Conservation (phyloP, 2,113 vertebrate species). For the Ciconia boyciana region DNA sequence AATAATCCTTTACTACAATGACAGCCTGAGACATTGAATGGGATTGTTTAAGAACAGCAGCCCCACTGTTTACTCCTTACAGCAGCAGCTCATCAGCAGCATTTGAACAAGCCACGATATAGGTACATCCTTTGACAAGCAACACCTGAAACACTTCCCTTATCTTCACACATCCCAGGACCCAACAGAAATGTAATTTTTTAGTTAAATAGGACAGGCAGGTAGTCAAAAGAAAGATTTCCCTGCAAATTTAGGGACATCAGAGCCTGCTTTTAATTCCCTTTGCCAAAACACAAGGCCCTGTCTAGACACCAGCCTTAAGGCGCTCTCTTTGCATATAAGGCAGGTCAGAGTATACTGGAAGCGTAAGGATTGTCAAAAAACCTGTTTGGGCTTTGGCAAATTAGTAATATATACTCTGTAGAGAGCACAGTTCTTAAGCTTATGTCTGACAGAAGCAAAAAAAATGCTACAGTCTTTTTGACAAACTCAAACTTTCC, state of each 20-base stretch:
- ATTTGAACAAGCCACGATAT: neutral
- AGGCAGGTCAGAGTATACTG: neutral
- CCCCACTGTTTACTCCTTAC: neutral
- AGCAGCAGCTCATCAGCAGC: neutral
- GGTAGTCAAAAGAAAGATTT: neutral
- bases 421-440: neutral
- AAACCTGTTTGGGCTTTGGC: slow-evolving; percentile 45
- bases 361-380: slow-evolving; percentile 14
- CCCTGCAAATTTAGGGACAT: neutral
- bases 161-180: neutral
- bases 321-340: slow-evolving; percentile 2
- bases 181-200: neutral
- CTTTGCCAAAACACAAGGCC: neutral
- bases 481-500: neutral
- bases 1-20: neutral
- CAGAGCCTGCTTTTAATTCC: neutral
- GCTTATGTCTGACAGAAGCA: neutral
- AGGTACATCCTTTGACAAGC: neutral
- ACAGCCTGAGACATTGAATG: neutral
- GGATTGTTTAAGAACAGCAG: neutral
- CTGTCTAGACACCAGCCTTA: slow-evolving; percentile 48
- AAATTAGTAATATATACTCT: neutral
- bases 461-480: neutral
- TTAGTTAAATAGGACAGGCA: neutral
- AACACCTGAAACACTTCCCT: neutral